phyloP scores from a whole-genome alignment of 1,140 invertebrate species.

The Venturia canescens region DNA sequence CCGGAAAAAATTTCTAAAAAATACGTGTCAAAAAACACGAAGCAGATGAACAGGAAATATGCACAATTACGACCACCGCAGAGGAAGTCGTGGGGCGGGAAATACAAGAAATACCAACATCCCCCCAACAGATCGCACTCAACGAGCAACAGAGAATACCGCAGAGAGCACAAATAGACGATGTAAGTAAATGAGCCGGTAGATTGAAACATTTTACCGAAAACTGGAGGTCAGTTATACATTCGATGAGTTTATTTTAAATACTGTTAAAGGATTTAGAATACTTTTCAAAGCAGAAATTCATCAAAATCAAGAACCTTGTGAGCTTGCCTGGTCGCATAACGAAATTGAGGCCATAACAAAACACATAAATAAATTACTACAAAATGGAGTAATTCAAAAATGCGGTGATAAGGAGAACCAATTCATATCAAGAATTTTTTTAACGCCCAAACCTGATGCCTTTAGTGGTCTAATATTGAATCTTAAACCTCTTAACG shows the following conservation, averaged over 20 bases:
- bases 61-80: conserved; percentile 7
- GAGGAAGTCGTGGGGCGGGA: conserved; percentile 7
- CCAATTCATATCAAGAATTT: conserved; percentile 39
- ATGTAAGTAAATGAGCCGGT: conserved; percentile 44
- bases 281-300: conserved; percentile 26
- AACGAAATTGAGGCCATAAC: background rate
- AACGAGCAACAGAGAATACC: background rate
- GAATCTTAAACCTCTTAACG: conserved; percentile 8
- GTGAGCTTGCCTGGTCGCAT: conserved; percentile 1
- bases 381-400: conserved; percentile 32
- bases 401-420: background rate
- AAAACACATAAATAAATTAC: conserved; percentile 14
- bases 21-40: conserved; percentile 13
- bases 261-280: conserved; percentile 11
- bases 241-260: conserved; percentile 27
- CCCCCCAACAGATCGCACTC: background rate
- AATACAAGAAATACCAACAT: background rate
- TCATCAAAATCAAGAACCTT: conserved; percentile 13
- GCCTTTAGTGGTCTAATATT: conserved; percentile 29
- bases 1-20: background rate
- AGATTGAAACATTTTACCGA: conserved; percentile 38
- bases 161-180: background rate
- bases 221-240: conserved; percentile 35
- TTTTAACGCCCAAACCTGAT: conserved; percentile 39
- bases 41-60: conserved; percentile 8